Evolutionary conservation across 2,797 vertebrate genomes (phyloP).

Genomic region (Lacerta bilineata): DNA sequence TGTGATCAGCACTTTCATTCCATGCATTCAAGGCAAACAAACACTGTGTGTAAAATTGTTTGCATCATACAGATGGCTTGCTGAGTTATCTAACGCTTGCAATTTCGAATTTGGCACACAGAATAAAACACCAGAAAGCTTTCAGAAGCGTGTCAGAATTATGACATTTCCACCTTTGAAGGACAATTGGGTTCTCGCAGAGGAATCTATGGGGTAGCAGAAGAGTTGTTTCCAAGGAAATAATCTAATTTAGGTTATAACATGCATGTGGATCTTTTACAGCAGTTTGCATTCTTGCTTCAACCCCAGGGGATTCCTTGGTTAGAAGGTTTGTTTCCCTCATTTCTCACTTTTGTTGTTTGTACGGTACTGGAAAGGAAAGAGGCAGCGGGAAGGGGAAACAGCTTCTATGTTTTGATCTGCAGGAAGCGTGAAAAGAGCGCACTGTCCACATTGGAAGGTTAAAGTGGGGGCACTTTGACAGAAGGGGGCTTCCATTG

Average conservation of each 20-base stretch:
- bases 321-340: background rate
- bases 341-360: background rate
- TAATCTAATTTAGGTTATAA: slow-evolving; percentile 2
- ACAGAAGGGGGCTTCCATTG: background rate
- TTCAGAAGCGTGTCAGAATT: background rate
- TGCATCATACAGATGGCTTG: background rate
- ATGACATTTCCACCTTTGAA: background rate
- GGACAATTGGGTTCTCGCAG: background rate
- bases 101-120: slow-evolving; percentile 12
- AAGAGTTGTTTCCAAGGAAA: background rate
- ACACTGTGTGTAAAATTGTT: background rate
- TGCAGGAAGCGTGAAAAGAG: background rate
- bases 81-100: background rate
- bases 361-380: too few species aligned
- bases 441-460: background rate
- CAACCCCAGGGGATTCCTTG: background rate
- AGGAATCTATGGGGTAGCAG: background rate
- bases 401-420: too few species aligned
- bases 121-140: slow-evolving; percentile 6
- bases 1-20: slow-evolving; percentile 4
- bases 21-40: slow-evolving; percentile 8
- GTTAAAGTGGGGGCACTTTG: background rate
- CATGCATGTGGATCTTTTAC: slow-evolving; percentile 1
- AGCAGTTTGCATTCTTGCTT: background rate
- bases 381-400: too few species aligned